Evolutionary conservation across 2,888 invertebrate species (phyloP).

Genomic region (Strigamia maritima): DNA sequence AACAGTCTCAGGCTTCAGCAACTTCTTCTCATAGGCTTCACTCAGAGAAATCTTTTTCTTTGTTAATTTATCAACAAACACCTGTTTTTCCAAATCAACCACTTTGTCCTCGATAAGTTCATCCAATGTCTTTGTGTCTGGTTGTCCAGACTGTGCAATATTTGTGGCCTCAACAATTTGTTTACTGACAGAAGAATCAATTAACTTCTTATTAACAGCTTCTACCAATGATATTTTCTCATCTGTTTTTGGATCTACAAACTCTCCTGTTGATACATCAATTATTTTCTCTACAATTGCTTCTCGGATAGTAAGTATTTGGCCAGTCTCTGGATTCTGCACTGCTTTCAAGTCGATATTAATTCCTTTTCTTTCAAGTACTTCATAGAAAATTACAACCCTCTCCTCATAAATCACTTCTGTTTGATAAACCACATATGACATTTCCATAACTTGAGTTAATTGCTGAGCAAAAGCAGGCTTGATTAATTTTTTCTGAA

Average conservation of each 20-base stretch:
- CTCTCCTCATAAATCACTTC: slow-evolving; percentile 35
- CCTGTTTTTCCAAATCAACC: slow-evolving; percentile 57
- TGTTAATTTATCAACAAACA: slow-evolving; percentile 76
- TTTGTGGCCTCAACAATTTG: slow-evolving; percentile 1
- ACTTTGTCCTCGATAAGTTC: slow-evolving; percentile 67
- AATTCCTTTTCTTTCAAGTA: slow-evolving; percentile 30
- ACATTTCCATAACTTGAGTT: background rate
- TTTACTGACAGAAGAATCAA: slow-evolving; percentile 61
- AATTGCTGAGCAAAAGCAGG: background rate
- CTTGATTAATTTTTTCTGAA: slow-evolving; percentile 7
- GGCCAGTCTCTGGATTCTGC: slow-evolving; percentile 76
- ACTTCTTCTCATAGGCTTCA: slow-evolving; percentile 74
- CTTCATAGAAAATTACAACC: slow-evolving; percentile 31
- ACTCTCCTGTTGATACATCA: slow-evolving; percentile 67
- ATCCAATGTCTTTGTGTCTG: slow-evolving; percentile 65
- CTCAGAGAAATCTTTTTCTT: slow-evolving; percentile 76
- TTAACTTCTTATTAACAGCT: slow-evolving; percentile 72
- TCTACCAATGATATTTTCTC: slow-evolving; percentile 59
- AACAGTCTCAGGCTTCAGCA: slow-evolving; percentile 66
- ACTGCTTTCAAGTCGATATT: slow-evolving; percentile 57
- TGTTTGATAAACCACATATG: background rate
- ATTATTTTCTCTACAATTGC: slow-evolving; percentile 78
- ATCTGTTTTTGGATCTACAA: slow-evolving; percentile 20
- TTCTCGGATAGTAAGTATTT: slow-evolving; percentile 73
- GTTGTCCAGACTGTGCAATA: slow-evolving; percentile 42